Percentiles rank a stretch among this genome's conserved stretches.
Conservation (phyloP, 1,140 invertebrate genomes). For the Sycobia sp. region DNA sequence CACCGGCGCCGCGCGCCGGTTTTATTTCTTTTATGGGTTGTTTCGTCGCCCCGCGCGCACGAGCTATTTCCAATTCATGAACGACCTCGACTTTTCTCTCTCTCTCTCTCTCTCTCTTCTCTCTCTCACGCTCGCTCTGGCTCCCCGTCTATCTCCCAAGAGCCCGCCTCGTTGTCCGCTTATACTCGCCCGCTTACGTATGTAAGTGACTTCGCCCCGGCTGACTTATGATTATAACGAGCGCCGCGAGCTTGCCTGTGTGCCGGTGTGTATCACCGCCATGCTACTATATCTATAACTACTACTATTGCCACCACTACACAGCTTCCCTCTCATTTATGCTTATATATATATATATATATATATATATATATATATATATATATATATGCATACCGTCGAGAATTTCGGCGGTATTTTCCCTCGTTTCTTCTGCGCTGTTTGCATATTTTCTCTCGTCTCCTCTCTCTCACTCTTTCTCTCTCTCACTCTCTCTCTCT, state of each 20-base stretch:
- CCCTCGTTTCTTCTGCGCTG: neutral
- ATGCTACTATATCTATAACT: too few relatives aligned
- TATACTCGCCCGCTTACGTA: conserved; percentile 17
- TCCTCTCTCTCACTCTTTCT: too few relatives aligned
- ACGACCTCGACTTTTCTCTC: conserved; percentile 41
- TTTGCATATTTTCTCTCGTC: neutral
- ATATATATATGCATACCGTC: too few relatives aligned
- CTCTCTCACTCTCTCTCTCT: neutral
- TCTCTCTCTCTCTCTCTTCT: too few relatives aligned
- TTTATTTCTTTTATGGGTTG: conserved; percentile 56
- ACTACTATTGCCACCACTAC: too few relatives aligned
- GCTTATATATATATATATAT: too few relatives aligned
- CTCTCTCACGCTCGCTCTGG: neutral
- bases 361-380: too few relatives aligned
- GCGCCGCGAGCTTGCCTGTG: neutral
- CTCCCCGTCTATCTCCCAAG: too few relatives aligned
- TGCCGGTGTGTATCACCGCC: neutral
- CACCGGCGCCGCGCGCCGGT: conserved; percentile 29
- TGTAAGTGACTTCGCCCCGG: conserved; percentile 31
- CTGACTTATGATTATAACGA: conserved; percentile 36
- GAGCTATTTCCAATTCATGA: conserved; percentile 58
- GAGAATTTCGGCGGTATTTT: conserved; percentile 22
- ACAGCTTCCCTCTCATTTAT: too few relatives aligned
- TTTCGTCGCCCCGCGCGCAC: conserved; percentile 48
- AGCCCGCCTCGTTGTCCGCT: too few relatives aligned